Conservation (phyloP, 92 coral and sea anemone genomes). For the Muricea muricata region DNA sequence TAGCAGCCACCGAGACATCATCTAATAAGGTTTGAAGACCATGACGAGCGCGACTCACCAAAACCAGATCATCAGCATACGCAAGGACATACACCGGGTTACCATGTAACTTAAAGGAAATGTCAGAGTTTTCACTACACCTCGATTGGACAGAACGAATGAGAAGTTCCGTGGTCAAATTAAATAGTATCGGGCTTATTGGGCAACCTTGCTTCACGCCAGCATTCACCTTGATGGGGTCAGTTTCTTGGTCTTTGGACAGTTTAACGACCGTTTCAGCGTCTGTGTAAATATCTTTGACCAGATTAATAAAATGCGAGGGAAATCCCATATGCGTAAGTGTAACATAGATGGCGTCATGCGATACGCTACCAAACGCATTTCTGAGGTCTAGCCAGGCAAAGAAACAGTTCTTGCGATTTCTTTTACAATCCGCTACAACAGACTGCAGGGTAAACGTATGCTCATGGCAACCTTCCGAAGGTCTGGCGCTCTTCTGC, state of each 20-base stretch:
- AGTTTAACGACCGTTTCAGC: background rate
- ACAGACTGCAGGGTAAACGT: background rate
- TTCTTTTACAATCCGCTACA: background rate
- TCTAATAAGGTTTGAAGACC: too few species aligned
- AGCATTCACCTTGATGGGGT: background rate
- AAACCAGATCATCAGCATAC: background rate
- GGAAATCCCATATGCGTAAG: constrained; percentile 1
- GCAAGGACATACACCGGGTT: too few species aligned
- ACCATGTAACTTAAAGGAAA: background rate
- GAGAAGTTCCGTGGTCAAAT: too few species aligned
- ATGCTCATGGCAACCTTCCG: constrained; percentile 18
- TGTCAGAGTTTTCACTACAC: background rate
- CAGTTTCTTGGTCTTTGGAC: background rate
- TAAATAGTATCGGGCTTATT: too few species aligned
- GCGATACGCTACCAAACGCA: too few species aligned
- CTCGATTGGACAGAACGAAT: too few species aligned
- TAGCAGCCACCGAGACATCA: too few species aligned
- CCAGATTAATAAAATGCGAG: too few species aligned
- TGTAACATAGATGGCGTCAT: background rate
- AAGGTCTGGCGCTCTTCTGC: constrained; percentile 13
- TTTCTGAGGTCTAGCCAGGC: too few species aligned
- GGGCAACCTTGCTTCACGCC: too few species aligned
- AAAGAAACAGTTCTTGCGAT: too few species aligned
- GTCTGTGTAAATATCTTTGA: too few species aligned
- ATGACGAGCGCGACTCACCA: background rate